A percentile compares a stretch with the other conserved stretches of the same genome.
Conservation (phyloP, 64 coral and sea anemone species). For the Actinia equina region DNA sequence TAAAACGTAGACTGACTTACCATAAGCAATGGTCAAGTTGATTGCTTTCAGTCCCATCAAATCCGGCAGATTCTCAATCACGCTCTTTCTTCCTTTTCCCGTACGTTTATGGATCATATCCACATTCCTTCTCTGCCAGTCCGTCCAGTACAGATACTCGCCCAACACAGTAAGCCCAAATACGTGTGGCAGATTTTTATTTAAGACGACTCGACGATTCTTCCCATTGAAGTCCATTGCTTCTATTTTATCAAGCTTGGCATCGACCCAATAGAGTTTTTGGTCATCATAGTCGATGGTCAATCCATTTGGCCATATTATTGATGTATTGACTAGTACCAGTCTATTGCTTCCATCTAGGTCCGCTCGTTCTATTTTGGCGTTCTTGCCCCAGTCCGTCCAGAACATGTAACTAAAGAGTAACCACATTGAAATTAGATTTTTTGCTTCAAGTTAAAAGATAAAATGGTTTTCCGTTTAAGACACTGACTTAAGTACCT, state of each 20-base stretch:
- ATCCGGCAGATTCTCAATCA: constrained; percentile 30
- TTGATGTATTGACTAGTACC: constrained; percentile 57
- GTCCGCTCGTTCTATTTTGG: constrained; percentile 72
- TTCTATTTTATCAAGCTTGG: constrained; percentile 68
- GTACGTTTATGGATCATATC: constrained; percentile 49
- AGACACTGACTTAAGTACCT: too few relatives aligned
- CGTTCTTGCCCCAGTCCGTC: constrained; percentile 72
- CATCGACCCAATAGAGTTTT: constrained; percentile 73
- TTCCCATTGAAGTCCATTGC: constrained; percentile 50
- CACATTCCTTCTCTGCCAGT: constrained; percentile 36
- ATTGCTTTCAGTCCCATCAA: constrained; percentile 59
- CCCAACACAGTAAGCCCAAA: constrained; percentile 54
- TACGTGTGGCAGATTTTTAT: constrained; percentile 32
- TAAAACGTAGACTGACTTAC: background rate
- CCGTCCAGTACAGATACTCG: constrained; percentile 48
- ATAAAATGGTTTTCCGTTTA: too few relatives aligned
- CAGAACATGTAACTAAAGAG: constrained; percentile 72
- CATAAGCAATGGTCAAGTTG: constrained; percentile 31
- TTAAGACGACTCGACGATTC: background rate
- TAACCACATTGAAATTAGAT: too few relatives aligned
- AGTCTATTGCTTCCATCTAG: constrained; percentile 60
- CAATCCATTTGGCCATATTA: constrained; percentile 63
- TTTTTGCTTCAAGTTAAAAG: too few relatives aligned
- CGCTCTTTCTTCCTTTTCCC: background rate
- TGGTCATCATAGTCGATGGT: constrained; percentile 35